Evolutionary conservation across 2,888 invertebrate genomes (phyloP).

Genomic region (Epirrita christyi): DNA sequence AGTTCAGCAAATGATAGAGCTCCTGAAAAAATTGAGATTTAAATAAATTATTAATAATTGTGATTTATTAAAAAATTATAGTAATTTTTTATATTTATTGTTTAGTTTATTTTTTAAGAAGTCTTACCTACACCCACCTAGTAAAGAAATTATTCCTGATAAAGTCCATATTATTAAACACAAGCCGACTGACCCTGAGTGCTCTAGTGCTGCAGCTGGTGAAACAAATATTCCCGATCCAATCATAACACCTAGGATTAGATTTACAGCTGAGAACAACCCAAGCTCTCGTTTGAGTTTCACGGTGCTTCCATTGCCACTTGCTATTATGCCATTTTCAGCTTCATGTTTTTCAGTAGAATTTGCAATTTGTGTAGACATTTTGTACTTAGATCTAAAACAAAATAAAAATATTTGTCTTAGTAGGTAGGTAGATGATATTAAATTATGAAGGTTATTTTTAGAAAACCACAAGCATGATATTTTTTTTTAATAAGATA

Average conservation of each 20-base stretch:
- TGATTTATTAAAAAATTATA: neutral
- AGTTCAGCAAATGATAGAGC: constrained; percentile 92
- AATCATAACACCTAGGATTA: constrained; percentile 95
- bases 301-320: constrained; percentile 68
- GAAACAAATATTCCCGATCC: constrained; percentile 96
- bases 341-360: constrained; percentile 49
- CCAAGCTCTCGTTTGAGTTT: constrained; percentile 91
- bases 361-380: constrained; percentile 56
- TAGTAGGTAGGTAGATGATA: no score
- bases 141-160: constrained; percentile 91
- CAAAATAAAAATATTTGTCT: constrained; percentile 22
- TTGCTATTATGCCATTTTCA: constrained; percentile 45
- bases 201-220: constrained; percentile 89
- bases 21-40: no score
- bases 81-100: neutral
- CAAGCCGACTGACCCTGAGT: constrained; percentile 92
- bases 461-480: no score
- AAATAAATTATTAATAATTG: no score
- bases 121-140: constrained; percentile 87
- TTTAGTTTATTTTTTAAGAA: neutral
- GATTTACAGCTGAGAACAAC: constrained; percentile 91
- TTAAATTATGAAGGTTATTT: no score
- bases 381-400: constrained; percentile 55
- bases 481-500: no score
- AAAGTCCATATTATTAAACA: constrained; percentile 91